Evolutionary conservation across 2,797 vertebrate genomes (phyloP), one percentile per base, ranked within the genome.

Genomic region (Discoglossus pictus): DNA sequence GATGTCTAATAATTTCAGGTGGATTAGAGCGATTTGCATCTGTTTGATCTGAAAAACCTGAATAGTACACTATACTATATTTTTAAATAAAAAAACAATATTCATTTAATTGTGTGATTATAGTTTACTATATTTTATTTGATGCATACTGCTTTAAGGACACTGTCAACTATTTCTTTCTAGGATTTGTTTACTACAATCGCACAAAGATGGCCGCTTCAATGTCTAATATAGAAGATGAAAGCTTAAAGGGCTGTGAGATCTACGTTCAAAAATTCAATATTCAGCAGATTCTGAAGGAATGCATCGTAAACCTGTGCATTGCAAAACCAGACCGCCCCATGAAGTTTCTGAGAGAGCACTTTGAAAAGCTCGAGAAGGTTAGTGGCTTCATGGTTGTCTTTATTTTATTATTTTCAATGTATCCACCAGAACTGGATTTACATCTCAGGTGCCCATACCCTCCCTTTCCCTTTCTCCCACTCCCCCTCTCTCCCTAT

Each of bases 301-400:
- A 98, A 80, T 98, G 97, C 83, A 96, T 98, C 34, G 96, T 98
- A 62, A 96, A 93, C 80, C 91, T 99, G 69, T 99, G 97, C 83
- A 87, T 98, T 53, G 88, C 93, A 51, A 97, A 94, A 84, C 97
- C 97, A 0, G 96, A 98, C 60, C 91, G 93, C 68, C 97, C 97
- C 76, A 90, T 99, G 94, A 93, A 90, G 78, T 99, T 98, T 89
- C 91, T 99, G 74, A 89, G 93, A 76, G 96, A 98, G 72, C 93
- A 98, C 87, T 99, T 98, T 70, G 94, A 98, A 82, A 94, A 94
- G 82, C 87, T 98, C 89, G 97, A 99, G 84, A 95, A 98, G 95
- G 96, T 99, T 75, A 83, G 93, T 83, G 63, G 15, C 52, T 66
- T 0, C 1, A 3, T 9, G 6, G 17, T n/a, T 13, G 12, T 36